Evolutionary conservation across 2,888 invertebrate genomes (phyloP).

Genomic region (Phaedon cochleariae): DNA sequence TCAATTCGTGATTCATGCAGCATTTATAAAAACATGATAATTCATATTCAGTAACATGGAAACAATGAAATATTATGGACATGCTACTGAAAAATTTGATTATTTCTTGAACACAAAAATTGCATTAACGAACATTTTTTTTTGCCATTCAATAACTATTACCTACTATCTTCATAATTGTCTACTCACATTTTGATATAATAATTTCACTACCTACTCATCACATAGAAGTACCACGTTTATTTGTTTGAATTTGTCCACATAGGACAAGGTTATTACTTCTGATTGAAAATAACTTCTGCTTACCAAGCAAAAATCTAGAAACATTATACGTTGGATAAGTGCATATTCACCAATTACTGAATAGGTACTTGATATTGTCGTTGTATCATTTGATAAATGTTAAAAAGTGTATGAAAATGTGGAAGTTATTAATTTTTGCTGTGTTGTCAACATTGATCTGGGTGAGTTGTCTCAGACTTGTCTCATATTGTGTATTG

Average conservation of each 20-base stretch:
- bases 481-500: no score
- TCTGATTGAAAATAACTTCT: slow-evolving; percentile 19
- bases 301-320: slow-evolving; percentile 25
- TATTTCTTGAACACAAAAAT: not conserved
- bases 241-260: slow-evolving; percentile 18
- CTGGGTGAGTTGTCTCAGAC: not conserved
- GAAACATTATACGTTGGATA: not conserved
- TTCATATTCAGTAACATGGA: no score
- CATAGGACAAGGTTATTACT: slow-evolving; percentile 29
- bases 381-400: no score
- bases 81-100: no score
- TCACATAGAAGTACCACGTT: not conserved
- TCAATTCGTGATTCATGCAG: no score
- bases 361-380: not conserved
- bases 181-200: not conserved
- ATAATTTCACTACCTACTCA: not conserved
- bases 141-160: not conserved
- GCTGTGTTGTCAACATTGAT: not conserved
- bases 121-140: not conserved
- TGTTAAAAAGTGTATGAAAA: no score
- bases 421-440: not conserved
- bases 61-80: no score
- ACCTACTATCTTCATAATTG: not conserved
- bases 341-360: not conserved
- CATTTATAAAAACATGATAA: no score